phyloP scores from a whole-genome alignment of 2,797 vertebrate species.

The Paramormyrops hopkinsi region DNA sequence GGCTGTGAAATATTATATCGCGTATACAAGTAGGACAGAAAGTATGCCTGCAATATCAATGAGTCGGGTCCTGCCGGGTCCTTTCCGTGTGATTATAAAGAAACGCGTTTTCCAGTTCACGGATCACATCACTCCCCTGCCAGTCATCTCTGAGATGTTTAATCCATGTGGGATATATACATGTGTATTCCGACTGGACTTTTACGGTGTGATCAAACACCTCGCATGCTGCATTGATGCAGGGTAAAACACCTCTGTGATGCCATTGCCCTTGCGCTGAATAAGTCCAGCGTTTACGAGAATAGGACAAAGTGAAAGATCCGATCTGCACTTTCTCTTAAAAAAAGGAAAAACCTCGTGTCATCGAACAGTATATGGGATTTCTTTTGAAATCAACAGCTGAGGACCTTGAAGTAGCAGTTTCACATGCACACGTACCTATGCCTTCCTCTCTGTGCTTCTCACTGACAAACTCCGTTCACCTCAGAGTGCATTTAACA shows the following conservation, averaged over 20 bases:
- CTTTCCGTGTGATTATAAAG: conserved; percentile 57
- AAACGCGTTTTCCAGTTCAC: conserved; percentile 54
- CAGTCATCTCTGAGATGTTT: conserved; percentile 43
- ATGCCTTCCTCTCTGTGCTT: conserved; percentile 41
- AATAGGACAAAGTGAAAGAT: conserved; percentile 25
- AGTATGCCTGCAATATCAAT: conserved; percentile 71
- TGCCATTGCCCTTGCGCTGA: conserved; percentile 58
- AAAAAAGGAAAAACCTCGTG: conserved; percentile 8
- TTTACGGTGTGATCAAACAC: conserved; percentile 34
- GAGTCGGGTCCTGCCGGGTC: conserved; percentile 56
- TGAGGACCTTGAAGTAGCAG: conserved; percentile 34
- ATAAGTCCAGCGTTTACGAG: conserved; percentile 46
- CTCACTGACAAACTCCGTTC: conserved; percentile 81
- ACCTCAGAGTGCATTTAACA: conserved; percentile 96
- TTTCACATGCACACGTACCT: conserved; percentile 45
- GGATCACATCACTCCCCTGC: conserved; percentile 54
- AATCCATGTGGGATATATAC: conserved; percentile 38
- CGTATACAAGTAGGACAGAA: conserved; percentile 60
- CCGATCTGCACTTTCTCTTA: not conserved
- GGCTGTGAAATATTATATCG: conserved; percentile 53
- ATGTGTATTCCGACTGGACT: conserved; percentile 55
- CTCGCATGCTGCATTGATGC: conserved; percentile 47
- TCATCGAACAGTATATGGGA: conserved; percentile 12
- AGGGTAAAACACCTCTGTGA: conserved; percentile 46
- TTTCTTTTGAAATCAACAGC: conserved; percentile 28